Base-by-base conservation (phyloP, 2,113 vertebrate species). In the Serilophus lunatus region DNA sequence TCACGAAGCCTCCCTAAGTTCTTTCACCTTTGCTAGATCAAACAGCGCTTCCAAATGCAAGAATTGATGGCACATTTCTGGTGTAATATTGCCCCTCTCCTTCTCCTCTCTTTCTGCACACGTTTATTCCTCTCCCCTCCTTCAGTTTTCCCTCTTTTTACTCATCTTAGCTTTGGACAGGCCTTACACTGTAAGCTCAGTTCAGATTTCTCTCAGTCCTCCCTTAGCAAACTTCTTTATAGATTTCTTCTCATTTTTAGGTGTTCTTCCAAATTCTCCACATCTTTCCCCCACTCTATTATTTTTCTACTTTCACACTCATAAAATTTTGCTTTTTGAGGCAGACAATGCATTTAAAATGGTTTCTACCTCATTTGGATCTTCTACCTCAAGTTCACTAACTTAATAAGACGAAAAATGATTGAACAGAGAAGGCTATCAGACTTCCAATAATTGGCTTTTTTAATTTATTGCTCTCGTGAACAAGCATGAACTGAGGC, bases 371-470 rank as follows among this genome's bases (percentile, higher is more conserved):
- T 40, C 71, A 86, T 57, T 91, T 31, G 64, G 74, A 92, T 79
- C 69, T 78, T 64, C 86, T 75, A 93, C 65, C 69, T 88, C 80
- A 90, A 88, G 83, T 88, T 96, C 92, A 95, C 95, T 86, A 95
- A 90, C 44, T 95, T 79, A 95, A 92, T 57, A 50, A 93, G 79
- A 93, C 69, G 69, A 95, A 95, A 94, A 96, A 82, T 44, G 47
- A 86, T 84, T 3, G 50, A 86, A 77, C 4, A 12, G 61, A 86
- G 81, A 89, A 86, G 31, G 57, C 65, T 86, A 93, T 84, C 49
- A 84, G 61, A 79, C 88, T 91, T 92, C 63, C 65, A 94, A 89
- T 94, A 97, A 95, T 91, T 92, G 77, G 72, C 72, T 96, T 95
- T 95, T 95, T 90, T 1, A 95, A 97, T 95, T 78, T 95, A 93